Evolutionary conservation across 1,140 invertebrate genomes (phyloP).

Genomic region (Vanessa tameamea): DNA sequence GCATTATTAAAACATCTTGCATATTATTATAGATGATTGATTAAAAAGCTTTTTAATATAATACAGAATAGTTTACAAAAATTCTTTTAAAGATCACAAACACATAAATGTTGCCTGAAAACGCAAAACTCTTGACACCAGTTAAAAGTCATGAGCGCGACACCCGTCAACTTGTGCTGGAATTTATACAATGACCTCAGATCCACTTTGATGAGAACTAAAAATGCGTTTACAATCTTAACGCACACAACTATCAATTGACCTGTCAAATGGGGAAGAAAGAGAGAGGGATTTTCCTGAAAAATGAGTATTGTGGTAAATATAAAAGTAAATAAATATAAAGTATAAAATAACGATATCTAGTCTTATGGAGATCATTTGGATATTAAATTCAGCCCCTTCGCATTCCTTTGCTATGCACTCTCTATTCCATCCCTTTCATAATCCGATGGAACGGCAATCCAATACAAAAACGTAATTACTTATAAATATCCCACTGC

Average conservation of each 20-base stretch:
- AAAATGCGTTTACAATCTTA: constrained; percentile 48
- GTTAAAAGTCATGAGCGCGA: constrained; percentile 59
- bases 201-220: constrained; percentile 44
- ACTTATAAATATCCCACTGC: too few species aligned
- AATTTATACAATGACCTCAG: constrained; percentile 44
- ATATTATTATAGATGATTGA: too few species aligned
- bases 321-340: background rate
- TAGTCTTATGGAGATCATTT: too few species aligned
- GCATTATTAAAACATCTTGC: too few species aligned
- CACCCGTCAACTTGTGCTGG: constrained; percentile 42
- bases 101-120: constrained; percentile 58
- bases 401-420: too few species aligned
- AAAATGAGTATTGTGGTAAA: constrained; percentile 26
- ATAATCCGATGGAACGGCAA: too few species aligned
- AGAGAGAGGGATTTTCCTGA: constrained; percentile 63
- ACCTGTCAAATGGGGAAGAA: constrained; percentile 57
- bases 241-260: constrained; percentile 48
- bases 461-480: too few species aligned
- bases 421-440: too few species aligned
- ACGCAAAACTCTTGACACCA: constrained; percentile 69
- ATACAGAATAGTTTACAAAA: background rate
- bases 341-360: too few species aligned
- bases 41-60: too few species aligned
- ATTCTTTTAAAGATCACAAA: constrained; percentile 54
- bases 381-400: too few species aligned